Evolutionary conservation across 1,140 invertebrate species (phyloP).

Genomic region (Eumaeus atala): DNA sequence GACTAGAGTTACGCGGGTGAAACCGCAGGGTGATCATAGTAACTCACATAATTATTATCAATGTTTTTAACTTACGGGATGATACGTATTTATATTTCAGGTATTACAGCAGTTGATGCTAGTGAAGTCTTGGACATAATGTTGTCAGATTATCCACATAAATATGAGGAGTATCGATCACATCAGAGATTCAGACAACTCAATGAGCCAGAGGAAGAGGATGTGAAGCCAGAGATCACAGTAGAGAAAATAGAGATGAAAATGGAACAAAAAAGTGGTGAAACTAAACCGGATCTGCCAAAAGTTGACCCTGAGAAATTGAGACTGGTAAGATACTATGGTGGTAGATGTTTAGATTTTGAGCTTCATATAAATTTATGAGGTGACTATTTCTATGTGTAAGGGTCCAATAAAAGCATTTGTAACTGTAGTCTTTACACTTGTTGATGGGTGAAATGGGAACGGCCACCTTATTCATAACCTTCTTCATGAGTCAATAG

Average conservation of each 20-base stretch:
- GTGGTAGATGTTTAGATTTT: not conserved
- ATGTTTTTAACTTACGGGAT: not conserved
- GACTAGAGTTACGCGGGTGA: too few species aligned
- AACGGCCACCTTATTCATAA: too few species aligned
- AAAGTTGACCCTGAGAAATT: slow-evolving; percentile 60
- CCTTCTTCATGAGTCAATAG: too few species aligned
- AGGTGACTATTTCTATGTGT: not conserved
- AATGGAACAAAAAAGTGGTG: slow-evolving; percentile 33
- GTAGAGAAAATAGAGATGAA: slow-evolving; percentile 38
- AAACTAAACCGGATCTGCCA: slow-evolving; percentile 47
- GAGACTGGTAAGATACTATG: slow-evolving; percentile 42
- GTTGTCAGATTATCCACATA: slow-evolving; percentile 94
- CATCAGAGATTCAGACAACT: slow-evolving; percentile 87
- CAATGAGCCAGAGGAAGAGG: slow-evolving; percentile 43
- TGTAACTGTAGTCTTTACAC: too few species aligned
- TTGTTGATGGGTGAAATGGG: too few species aligned
- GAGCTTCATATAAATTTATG: not conserved
- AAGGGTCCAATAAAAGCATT: too few species aligned
- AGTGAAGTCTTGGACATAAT: slow-evolving; percentile 96
- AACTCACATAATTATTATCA: too few species aligned
- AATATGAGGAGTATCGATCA: slow-evolving; percentile 93
- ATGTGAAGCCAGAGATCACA: slow-evolving; percentile 46
- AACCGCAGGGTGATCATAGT: too few species aligned
- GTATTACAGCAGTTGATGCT: slow-evolving; percentile 92
- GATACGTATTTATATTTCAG: slow-evolving; percentile 53